phyloP scores from a whole-genome alignment of 2,113 vertebrate species.

The Rattus rattus region DNA sequence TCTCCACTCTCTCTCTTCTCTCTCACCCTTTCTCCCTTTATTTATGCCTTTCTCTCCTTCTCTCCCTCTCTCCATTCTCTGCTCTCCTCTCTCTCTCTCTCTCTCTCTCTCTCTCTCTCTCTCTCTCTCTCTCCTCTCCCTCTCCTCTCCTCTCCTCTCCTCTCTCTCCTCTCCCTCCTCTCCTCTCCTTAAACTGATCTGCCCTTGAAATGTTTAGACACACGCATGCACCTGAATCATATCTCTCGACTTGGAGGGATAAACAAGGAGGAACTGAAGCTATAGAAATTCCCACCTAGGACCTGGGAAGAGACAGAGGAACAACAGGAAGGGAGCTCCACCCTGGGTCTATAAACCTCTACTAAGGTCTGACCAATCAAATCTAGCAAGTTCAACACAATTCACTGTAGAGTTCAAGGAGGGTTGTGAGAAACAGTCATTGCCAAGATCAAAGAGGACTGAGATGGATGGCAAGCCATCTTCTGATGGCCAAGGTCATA shows the following conservation, averaged over 20 bases:
- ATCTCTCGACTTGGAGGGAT: constrained; percentile 49
- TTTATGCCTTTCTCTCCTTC: neutral
- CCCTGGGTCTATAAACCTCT: neutral
- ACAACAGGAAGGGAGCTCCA: neutral
- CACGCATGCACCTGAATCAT: constrained; percentile 57
- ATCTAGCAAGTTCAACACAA: neutral
- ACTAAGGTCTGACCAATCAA: neutral
- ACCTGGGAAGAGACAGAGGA: neutral
- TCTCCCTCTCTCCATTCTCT: too few species aligned
- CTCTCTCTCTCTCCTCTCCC: neutral
- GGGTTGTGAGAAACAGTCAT: neutral
- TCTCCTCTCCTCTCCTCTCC: accelerated
- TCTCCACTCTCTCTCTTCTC: neutral
- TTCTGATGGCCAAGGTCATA: neutral
- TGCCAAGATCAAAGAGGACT: neutral
- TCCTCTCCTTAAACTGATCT: constrained; percentile 71
- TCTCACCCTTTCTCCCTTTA: too few species aligned
- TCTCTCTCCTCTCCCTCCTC: neutral
- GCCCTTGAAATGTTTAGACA: constrained; percentile 76
- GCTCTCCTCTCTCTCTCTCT: neutral
- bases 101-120: too few species aligned
- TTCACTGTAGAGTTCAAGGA: neutral
- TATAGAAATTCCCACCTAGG: neutral
- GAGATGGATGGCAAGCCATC: neutral
- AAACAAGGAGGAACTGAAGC: constrained; percentile 27